Evolutionary conservation across 2,888 invertebrate genomes (phyloP), one percentile per base, ranked within the genome.

Genomic region (Agrotis ipsilon): DNA sequence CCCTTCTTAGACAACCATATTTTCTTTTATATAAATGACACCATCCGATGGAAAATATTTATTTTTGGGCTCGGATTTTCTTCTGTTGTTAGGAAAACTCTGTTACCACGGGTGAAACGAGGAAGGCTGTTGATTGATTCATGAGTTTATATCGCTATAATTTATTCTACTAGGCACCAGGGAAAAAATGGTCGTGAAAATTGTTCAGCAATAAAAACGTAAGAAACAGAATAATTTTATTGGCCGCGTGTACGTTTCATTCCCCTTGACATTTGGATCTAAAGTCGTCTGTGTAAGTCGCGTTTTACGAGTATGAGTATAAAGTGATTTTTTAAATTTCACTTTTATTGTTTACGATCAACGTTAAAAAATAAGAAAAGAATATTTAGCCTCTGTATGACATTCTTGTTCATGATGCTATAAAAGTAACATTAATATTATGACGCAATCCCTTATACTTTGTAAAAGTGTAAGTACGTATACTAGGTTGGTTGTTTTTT

Each of bases 191-290:
- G 70, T 72, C 67, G 70, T 75, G 75, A 79, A 84, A 77, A 76
- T 69, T 68, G 68, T 78, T 72, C 72, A 70, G 69, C 72, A 59
- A 68, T 80, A 70, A 81, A 84, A 80, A 78, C 72, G 74, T 67
- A 82, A 82, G 80, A 83, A 75, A 78, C 69, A 75, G 74, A 83
- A 80, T 77, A 84, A 68, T 78, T 79, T 83, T 81, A 81, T 79
- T 75, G 73, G 73, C 57, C 77, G 77, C 81, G 82, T 81, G 78
- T 82, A 72, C 85, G 68, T 84, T 79, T 75, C 81, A 77, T 83
- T 79, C 81, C 83, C 84, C 81, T 71, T 81, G 85, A 77, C 73
- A 75, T 84, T 83, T 79, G 60, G 72, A 83, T 84, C 65, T 77
- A 63, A 82, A 74, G 70, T 79, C 75, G 69, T 82, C 71, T 63